Evolutionary conservation across 1,140 invertebrate species (phyloP).

Genomic region (Drosophila dunni): DNA sequence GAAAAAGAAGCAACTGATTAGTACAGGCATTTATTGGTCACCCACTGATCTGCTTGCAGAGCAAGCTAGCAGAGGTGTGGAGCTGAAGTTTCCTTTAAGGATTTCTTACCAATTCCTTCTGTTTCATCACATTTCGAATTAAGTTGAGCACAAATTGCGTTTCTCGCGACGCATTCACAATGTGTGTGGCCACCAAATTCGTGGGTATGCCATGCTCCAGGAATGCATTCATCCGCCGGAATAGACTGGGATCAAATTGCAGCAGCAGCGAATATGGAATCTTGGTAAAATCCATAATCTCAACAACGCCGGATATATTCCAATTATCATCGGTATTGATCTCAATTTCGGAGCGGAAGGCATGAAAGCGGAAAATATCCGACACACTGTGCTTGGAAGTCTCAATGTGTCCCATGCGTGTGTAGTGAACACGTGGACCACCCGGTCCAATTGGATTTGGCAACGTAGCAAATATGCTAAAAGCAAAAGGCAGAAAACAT

Average conservation of each 20-base stretch:
- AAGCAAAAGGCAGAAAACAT: neutral
- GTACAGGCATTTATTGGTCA: too few relatives aligned
- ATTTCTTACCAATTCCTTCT: slow-evolving; percentile 78
- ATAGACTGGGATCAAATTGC: slow-evolving; percentile 85
- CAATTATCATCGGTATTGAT: slow-evolving; percentile 85
- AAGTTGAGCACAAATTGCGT: slow-evolving; percentile 73
- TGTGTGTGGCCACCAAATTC: slow-evolving; percentile 86
- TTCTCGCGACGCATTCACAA: slow-evolving; percentile 85
- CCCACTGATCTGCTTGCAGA: too few relatives aligned
- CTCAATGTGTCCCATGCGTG: slow-evolving; percentile 85
- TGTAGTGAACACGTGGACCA: slow-evolving; percentile 85
- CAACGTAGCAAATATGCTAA: slow-evolving; percentile 78
- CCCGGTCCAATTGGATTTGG: slow-evolving; percentile 84
- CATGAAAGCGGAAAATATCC: slow-evolving; percentile 84
- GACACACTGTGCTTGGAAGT: slow-evolving; percentile 84
- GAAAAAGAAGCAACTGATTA: neutral
- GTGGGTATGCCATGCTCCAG: slow-evolving; percentile 86
- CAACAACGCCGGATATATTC: slow-evolving; percentile 83
- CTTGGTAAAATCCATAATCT: slow-evolving; percentile 85
- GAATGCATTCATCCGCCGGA: slow-evolving; percentile 85
- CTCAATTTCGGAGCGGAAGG: slow-evolving; percentile 85
- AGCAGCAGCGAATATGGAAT: slow-evolving; percentile 85
- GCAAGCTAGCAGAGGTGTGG: too few relatives aligned
- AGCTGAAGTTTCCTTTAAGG: too few relatives aligned
- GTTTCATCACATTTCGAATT: slow-evolving; percentile 77